These are phyloP conservation scores for Phortica magna DNA, from an alignment of 2,888 invertebrate species.

Conservation along the genomic window DNA sequence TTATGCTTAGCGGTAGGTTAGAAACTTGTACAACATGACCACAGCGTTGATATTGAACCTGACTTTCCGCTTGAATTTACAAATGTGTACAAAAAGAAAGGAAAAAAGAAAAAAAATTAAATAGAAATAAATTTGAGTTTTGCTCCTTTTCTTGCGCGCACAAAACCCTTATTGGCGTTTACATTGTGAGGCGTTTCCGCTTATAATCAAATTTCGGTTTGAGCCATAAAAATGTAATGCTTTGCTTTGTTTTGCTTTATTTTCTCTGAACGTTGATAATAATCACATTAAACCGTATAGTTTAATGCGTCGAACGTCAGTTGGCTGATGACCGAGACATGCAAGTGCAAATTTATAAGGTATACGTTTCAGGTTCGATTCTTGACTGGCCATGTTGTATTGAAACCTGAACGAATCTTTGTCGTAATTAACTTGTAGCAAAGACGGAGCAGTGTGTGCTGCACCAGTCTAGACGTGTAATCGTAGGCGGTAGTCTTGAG, in stretches of 20 bases:
- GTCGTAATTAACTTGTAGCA: constrained; percentile 20
- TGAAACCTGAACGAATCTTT: not conserved
- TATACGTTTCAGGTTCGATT: not conserved
- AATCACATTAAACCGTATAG: constrained; percentile 33
- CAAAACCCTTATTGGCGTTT: not conserved
- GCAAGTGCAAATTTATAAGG: constrained; percentile 29
- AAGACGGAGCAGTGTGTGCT: no score
- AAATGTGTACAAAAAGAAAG: not conserved
- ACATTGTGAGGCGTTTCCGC: constrained; percentile 21
- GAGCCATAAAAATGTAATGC: constrained; percentile 25
- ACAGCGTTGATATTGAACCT: not conserved
- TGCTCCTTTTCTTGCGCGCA: not conserved
- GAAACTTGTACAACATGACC: constrained; percentile 21
- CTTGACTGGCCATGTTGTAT: not conserved
- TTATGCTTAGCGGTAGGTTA: constrained; percentile 33
- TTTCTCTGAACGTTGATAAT: constrained; percentile 4
- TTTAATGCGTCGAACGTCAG: not conserved
- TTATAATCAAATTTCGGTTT: constrained; percentile 1
- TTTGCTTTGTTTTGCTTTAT: constrained; percentile 26
- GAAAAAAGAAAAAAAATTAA: not conserved
- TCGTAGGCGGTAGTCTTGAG: constrained; percentile 24
- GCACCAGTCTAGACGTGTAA: not conserved
- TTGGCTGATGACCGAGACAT: not conserved
- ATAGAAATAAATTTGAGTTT: constrained; percentile 15
- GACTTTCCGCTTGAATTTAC: constrained; percentile 2